phyloP scores from a whole-genome alignment of 2,113 vertebrate species.

The Collichthys lucidus region DNA sequence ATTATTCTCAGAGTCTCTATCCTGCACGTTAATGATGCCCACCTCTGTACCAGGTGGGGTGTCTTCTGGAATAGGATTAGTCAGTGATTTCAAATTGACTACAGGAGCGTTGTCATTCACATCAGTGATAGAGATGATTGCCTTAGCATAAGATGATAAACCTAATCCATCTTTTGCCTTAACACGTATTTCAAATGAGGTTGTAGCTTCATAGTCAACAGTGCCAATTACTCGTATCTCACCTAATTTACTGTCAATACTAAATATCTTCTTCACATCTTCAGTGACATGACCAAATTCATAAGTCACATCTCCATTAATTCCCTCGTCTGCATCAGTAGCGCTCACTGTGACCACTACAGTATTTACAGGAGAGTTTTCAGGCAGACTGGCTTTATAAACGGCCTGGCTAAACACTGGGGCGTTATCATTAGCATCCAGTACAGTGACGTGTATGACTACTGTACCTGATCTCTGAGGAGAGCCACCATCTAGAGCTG shows the following conservation, averaged over 20 bases:
- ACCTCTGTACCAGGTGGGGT: slow-evolving; percentile 76
- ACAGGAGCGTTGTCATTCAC: slow-evolving; percentile 85
- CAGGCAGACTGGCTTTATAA: slow-evolving; percentile 58
- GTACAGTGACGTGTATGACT: slow-evolving; percentile 3
- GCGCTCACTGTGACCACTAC: slow-evolving; percentile 78
- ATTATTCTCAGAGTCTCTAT: too few relatives aligned
- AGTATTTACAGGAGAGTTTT: slow-evolving; percentile 55
- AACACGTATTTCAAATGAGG: slow-evolving; percentile 80
- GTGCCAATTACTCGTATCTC: slow-evolving; percentile 72
- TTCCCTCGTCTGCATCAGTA: slow-evolving; percentile 83
- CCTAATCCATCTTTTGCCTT: slow-evolving; percentile 82
- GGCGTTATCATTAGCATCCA: slow-evolving; percentile 4
- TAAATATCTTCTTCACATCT: slow-evolving; percentile 73
- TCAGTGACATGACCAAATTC: slow-evolving; percentile 80
- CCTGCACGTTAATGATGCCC: slow-evolving; percentile 70
- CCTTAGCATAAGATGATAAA: slow-evolving; percentile 71
- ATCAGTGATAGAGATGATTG: slow-evolving; percentile 77
- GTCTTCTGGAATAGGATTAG: slow-evolving; percentile 76
- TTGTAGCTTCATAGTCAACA: slow-evolving; percentile 81
- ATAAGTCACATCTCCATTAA: slow-evolving; percentile 81
- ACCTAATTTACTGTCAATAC: slow-evolving; percentile 76
- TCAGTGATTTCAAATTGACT: slow-evolving; percentile 79
- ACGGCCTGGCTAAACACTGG: slow-evolving; percentile 52
- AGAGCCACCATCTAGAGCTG: slow-evolving; percentile 72
- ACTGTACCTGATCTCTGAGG: slow-evolving; percentile 35